Evolutionary conservation across 1,140 invertebrate species (phyloP), one percentile per base, ranked within the genome.

Genomic region (Drosophila insularis): DNA sequence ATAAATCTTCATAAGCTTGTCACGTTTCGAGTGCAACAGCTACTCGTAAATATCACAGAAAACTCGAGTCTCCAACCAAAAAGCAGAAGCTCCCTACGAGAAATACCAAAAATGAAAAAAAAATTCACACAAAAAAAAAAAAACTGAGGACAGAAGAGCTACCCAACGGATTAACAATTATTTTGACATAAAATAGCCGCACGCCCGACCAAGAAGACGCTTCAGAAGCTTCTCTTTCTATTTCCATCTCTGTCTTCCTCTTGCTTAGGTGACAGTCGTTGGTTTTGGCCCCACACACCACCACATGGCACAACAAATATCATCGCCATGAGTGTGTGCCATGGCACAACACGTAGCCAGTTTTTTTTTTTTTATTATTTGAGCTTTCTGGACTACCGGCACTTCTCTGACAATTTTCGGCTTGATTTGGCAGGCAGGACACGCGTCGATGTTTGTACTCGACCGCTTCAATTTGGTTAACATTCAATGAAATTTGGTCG

Each of bases 1-100:
- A 89, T 89, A 89, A 89, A 89, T 89, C 84, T 89, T 89, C 84
- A 89, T 89, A 89, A 89, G 85, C 84, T 89, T 89, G 84, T 89
- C 84, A 89, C 84, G 84, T 89, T 89, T 89, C 85, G 77, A 89
- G 85, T 89, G 85, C 84, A 89, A 89, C 84, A 89, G 84, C 84
- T 84, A 87, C 84, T 87, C 84, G 84, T 87, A 87, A 87, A 87
- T 87, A 89, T 87, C 80, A 78, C 40, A 39, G 53, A 72, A 39
- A 37, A 59, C 27, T 27, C 54, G 65, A 65, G 64, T 55, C 70
- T 43, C 67, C 72, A 68, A 63, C 40, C 21, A 55, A 53, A 71
- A 50, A 43, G 54, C 69, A 39, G 65, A 68, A 63, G 67, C 56
- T 65, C 71, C 73, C 65, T 62, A 55, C 46, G 53, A 62, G 19